Conservation (phyloP, 2,888 invertebrate genomes). For the Alcis repandata region DNA sequence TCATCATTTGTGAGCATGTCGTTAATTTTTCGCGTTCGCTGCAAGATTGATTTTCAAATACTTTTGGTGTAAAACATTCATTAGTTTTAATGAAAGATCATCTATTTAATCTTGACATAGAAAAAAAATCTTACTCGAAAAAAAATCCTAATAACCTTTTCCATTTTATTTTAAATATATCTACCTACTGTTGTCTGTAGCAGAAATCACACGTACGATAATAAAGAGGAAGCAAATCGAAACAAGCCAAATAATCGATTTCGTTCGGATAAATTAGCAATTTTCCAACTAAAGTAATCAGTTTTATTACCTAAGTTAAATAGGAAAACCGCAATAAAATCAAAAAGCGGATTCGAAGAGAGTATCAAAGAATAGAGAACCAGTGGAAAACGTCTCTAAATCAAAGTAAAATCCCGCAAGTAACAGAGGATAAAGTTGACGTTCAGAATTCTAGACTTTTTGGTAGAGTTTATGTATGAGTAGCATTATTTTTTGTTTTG, state of each 20-base stretch:
- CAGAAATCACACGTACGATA: too few species aligned
- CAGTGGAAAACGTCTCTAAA: conserved; percentile 58
- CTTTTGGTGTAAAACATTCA: neutral
- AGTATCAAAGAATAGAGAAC: conserved; percentile 1
- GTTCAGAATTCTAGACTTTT: conserved; percentile 28
- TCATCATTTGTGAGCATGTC: conserved; percentile 55
- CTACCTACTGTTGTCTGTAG: too few species aligned
- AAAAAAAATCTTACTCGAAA: neutral
- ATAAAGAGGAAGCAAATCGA: too few species aligned
- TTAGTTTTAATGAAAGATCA: neutral
- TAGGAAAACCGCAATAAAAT: neutral
- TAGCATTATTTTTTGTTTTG: neutral
- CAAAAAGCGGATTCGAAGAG: neutral
- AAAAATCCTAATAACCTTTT: too few species aligned
- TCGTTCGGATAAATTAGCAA: neutral
- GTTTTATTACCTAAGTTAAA: neutral
- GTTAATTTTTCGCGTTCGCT: conserved; percentile 2
- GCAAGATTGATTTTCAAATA: conserved; percentile 1
- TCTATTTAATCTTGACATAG: neutral
- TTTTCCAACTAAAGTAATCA: neutral
- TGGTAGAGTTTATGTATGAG: neutral
- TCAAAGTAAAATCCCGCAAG: conserved; percentile 64
- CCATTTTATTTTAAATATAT: too few species aligned
- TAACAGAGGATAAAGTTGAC: conserved; percentile 58
- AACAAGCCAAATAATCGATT: neutral